Percentiles rank a stretch among this genome's conserved stretches.
Conservation (phyloP, 2,797 vertebrate genomes). For the Podarcis siculus region DNA sequence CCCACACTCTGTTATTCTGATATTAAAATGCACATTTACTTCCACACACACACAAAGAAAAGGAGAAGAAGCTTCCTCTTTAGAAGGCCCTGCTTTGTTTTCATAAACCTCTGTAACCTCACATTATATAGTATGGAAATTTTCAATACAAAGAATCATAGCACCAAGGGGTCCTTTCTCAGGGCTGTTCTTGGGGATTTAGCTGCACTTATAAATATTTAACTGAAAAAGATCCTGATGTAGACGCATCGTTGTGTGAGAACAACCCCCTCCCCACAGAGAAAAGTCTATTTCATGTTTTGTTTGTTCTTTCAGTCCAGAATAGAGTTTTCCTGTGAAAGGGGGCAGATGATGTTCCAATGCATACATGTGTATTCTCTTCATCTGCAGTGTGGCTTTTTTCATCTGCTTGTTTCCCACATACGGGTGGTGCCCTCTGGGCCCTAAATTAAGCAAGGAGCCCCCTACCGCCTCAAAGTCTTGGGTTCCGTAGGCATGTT, state of each 20-base stretch:
- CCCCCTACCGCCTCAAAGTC: not conserved
- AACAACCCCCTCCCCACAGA: not conserved
- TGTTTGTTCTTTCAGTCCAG: conserved; percentile 22
- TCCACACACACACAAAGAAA: not conserved
- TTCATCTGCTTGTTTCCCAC: not conserved
- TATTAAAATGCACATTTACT: conserved; percentile 40
- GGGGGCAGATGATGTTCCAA: not conserved
- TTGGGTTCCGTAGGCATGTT: not conserved
- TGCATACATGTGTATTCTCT: not conserved
- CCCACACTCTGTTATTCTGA: conserved; percentile 10
- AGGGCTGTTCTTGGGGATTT: conserved; percentile 49
- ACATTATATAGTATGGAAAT: conserved; percentile 17
- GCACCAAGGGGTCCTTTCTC: conserved; percentile 25
- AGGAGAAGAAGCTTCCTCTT: conserved; percentile 27
- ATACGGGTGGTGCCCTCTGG: not conserved
- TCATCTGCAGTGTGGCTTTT: not conserved
- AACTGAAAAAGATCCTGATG: conserved; percentile 45
- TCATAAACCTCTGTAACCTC: conserved; percentile 34
- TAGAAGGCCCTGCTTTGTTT: conserved; percentile 29
- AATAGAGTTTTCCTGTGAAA: conserved; percentile 40
- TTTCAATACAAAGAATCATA: conserved; percentile 38
- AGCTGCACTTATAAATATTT: conserved; percentile 42
- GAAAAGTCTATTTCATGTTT: conserved; percentile 14
- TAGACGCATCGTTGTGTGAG: not conserved
- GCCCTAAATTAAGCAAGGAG: not conserved